Base-by-base conservation (phyloP, 1,140 invertebrate genomes). In the Hypsibius dujardini region DNA sequence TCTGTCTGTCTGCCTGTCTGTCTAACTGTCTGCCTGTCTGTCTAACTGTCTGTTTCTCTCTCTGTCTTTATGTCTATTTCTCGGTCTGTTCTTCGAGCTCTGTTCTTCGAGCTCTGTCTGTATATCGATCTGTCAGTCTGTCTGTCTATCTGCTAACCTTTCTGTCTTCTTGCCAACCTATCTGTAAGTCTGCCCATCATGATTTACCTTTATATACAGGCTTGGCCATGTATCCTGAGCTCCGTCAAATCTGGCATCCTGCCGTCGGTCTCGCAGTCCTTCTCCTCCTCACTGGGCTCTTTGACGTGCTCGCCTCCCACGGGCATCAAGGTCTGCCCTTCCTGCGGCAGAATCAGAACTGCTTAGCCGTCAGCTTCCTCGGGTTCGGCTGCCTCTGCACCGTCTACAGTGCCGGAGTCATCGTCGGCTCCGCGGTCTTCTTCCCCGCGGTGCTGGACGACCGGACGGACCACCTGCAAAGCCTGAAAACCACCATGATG, bases 391-490 rank as follows among this genome's bases (percentile, higher is more conserved):
- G 12, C 62, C 7, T 42, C 12, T 15, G 12, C 12, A 67, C 42
- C 12, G 12, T 67, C 12, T 67, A 15, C 62, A 67, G 62, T 42
- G 12, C 12, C 12, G 62, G 12, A 3, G 45, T 67, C 12, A 3
- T 67, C 12, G 42, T 67, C 42, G 62, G 62, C 3, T 67, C 62
- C 12, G 62, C 62, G 12, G 45, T 67, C 12, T 67, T 67, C 42
- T 67, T 67, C 42, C 62, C 62, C 12, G 12, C 7, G 7, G 42
- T 67, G 12, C 62, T 67, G 12, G 62, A 67, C 42, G 62, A 67
- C 42, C 62, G 62, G 12, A 67, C 42, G 3, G 62, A 67, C 62
- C 12, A 67, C 42, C 62, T 67, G 45, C 62, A 67, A 67, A 42
- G 3, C 12, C 62, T 67, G 62, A 67, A 67, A 42, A 15, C 12